These are phyloP conservation scores for Sminthurides aquaticus DNA, from an alignment of 2,888 invertebrate genomes.

Conservation along the genomic window DNA sequence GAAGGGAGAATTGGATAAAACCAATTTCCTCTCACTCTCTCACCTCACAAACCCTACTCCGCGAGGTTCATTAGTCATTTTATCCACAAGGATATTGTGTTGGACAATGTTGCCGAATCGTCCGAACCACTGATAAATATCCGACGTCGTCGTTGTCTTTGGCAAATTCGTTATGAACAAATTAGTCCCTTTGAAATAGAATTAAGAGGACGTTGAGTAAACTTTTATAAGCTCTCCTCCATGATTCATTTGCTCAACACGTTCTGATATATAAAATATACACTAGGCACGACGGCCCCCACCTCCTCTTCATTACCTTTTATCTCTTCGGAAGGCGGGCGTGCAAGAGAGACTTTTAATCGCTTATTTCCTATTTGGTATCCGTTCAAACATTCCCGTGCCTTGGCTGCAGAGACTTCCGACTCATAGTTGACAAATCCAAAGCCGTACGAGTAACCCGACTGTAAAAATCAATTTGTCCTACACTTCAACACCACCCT, in stretches of 20 bases:
- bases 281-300: no score
- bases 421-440: conserved; percentile 87
- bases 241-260: no score
- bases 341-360: conserved; percentile 86
- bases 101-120: conserved; percentile 86
- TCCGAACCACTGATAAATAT: conserved; percentile 75
- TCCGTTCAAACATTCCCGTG: conserved; percentile 80
- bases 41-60: conserved; percentile 90
- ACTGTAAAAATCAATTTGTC: conserved; percentile 51
- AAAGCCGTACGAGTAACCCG: conserved; percentile 93
- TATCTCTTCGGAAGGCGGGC: conserved; percentile 83
- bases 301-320: conserved; percentile 65
- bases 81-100: conserved; percentile 81
- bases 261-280: no score
- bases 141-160: conserved; percentile 47
- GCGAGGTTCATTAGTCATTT: conserved; percentile 75
- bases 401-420: conserved; percentile 75
- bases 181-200: conserved; percentile 57
- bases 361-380: conserved; percentile 81
- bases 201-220: no score
- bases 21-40: no score
- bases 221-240: no score
- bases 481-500: conserved; percentile 1
- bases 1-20: not conserved
- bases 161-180: conserved; percentile 89